Evolutionary conservation across 2,797 vertebrate genomes (phyloP).

Genomic region (Cirrhinus molitorella): DNA sequence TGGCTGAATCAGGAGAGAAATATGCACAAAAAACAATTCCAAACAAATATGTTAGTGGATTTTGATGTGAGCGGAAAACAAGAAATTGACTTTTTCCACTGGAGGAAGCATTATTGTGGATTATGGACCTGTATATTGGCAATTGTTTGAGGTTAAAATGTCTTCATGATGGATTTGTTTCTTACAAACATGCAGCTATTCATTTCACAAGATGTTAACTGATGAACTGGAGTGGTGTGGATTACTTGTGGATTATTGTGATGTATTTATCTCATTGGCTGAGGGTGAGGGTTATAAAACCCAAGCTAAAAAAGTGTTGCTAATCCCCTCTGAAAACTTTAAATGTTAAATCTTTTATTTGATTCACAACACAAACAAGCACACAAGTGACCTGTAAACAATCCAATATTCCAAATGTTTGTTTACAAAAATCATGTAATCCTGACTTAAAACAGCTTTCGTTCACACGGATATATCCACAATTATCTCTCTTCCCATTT

Average conservation of each 20-base stretch:
- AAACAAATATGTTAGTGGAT: neutral
- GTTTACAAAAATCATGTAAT: conserved; percentile 10
- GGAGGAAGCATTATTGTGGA: neutral
- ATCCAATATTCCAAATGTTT: neutral
- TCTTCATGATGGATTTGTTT: neutral
- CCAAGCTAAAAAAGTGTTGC: neutral
- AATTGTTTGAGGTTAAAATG: neutral
- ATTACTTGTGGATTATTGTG: neutral
- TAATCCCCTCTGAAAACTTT: neutral
- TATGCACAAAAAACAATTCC: neutral
- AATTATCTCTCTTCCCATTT: conserved; percentile 25
- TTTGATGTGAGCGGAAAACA: neutral
- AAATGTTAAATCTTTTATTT: too few species aligned
- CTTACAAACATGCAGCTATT: neutral
- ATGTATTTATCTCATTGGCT: neutral
- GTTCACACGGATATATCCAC: neutral
- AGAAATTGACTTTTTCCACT: neutral
- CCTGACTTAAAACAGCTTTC: neutral
- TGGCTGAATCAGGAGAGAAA: neutral
- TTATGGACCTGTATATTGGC: too few species aligned
- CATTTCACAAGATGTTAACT: neutral
- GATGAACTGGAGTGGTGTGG: neutral
- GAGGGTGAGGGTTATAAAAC: neutral
- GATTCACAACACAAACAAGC: neutral
- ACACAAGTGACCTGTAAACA: conserved; percentile 1